These are phyloP conservation scores for Ceryle rudis DNA, from an alignment of 2,797 vertebrate species.

Conservation along the genomic window DNA sequence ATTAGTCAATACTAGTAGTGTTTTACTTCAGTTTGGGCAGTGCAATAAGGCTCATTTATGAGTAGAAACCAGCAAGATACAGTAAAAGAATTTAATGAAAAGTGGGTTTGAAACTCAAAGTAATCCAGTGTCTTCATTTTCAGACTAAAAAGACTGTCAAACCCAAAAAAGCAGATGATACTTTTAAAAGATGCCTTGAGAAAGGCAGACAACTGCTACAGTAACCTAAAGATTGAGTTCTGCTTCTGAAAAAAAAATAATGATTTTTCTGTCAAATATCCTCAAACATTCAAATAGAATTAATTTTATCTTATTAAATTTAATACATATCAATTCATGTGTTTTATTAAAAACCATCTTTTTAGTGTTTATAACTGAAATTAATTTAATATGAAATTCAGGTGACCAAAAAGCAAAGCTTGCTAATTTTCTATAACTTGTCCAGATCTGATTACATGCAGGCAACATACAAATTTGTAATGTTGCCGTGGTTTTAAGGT, in stretches of 20 bases:
- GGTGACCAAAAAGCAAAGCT: neutral
- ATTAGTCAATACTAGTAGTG: neutral
- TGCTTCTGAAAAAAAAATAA: neutral
- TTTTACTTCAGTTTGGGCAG: neutral
- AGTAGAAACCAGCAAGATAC: neutral
- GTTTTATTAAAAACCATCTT: neutral
- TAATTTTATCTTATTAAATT: neutral
- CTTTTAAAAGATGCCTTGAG: neutral
- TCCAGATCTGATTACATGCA: neutral
- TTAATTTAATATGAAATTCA: neutral
- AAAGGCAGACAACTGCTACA: neutral
- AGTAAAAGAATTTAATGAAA: neutral
- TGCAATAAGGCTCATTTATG: neutral
- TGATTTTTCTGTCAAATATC: neutral
- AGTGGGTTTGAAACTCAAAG: neutral
- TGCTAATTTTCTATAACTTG: neutral
- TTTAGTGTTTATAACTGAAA: neutral
- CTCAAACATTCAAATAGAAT: neutral
- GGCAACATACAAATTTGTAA: neutral
- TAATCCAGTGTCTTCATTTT: neutral
- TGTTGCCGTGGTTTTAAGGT: neutral
- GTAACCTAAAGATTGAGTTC: neutral
- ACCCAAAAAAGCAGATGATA: neutral
- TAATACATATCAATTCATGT: neutral
- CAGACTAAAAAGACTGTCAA: neutral